Conservation (phyloP, 2,888 invertebrate genomes). For the Eristalis arbustorum region DNA sequence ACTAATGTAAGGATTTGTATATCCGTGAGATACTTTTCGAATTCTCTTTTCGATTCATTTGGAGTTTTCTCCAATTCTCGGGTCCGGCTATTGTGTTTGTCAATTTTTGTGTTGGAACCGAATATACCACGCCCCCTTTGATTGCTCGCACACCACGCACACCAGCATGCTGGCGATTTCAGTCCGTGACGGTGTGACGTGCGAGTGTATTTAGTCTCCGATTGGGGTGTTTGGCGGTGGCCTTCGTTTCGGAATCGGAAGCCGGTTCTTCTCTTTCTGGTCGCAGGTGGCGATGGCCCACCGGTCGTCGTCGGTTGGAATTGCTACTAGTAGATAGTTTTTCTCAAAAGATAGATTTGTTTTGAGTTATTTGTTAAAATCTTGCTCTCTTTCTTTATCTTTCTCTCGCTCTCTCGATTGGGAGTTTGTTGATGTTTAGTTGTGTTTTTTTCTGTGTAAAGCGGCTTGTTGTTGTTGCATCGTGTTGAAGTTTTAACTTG, state of each 20-base stretch:
- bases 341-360: slow-evolving; percentile 55
- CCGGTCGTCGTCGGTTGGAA: slow-evolving; percentile 36
- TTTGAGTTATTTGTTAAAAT: slow-evolving; percentile 65
- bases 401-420: slow-evolving; percentile 23
- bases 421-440: slow-evolving; percentile 37
- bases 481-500: neutral
- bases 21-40: slow-evolving; percentile 57
- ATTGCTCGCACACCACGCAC: slow-evolving; percentile 43
- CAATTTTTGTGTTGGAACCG: slow-evolving; percentile 49
- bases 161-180: neutral
- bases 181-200: neutral
- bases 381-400: neutral
- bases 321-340: slow-evolving; percentile 44
- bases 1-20: slow-evolving; percentile 12
- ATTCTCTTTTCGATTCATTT: slow-evolving; percentile 66
- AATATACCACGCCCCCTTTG: slow-evolving; percentile 68
- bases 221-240: slow-evolving; percentile 54
- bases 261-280: slow-evolving; percentile 64
- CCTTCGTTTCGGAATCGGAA: slow-evolving; percentile 65
- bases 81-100: slow-evolving; percentile 66
- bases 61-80: slow-evolving; percentile 59
- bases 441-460: slow-evolving; percentile 17
- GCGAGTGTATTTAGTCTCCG: slow-evolving; percentile 11
- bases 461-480: neutral
- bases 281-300: slow-evolving; percentile 66